A percentile compares a stretch with the other conserved stretches of the same genome.
phyloP scores from a whole-genome alignment of 2,888 invertebrate genomes.

The Cephus pulcher region DNA sequence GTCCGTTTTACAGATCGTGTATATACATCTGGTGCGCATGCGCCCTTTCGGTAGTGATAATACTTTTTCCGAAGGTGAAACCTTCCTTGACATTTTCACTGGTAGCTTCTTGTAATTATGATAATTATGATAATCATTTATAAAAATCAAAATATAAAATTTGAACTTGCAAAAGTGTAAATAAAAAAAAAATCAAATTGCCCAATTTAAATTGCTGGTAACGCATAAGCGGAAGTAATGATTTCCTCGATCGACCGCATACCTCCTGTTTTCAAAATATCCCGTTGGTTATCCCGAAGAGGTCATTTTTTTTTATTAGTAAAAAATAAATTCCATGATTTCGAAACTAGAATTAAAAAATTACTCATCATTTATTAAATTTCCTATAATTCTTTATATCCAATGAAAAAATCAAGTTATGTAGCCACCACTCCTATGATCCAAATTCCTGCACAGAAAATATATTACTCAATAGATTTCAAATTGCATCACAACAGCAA shows the following conservation, averaged over 20 bases:
- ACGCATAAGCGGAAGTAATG: background rate
- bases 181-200: background rate
- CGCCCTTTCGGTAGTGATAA: background rate
- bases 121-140: background rate
- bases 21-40: background rate
- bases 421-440: background rate
- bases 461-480: background rate
- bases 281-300: background rate
- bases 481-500: background rate
- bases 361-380: background rate
- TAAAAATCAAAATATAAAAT: background rate
- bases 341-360: background rate
- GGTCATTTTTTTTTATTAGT: background rate
- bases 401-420: background rate
- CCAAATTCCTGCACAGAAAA: background rate
- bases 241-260: background rate
- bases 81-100: background rate
- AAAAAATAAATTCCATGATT: background rate
- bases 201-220: background rate
- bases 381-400: background rate
- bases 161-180: background rate
- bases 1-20: background rate
- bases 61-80: background rate
- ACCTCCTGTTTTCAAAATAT: background rate
- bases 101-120: background rate